Base-by-base conservation (phyloP, 2,113 vertebrate genomes). In the Carassius carassius region DNA sequence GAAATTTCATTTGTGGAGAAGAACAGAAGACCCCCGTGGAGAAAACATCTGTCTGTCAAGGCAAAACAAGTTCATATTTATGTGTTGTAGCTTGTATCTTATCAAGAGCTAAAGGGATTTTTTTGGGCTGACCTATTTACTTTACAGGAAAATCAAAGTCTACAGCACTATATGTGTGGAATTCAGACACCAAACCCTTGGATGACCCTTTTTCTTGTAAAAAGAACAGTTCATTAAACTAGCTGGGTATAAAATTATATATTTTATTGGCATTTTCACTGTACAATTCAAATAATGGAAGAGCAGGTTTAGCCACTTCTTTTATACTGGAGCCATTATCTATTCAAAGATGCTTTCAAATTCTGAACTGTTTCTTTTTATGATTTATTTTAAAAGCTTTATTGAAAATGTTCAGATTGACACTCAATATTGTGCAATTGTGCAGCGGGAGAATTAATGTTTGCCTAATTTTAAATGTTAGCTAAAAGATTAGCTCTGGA, bases 41-140 rank as follows among this genome's bases (percentile, higher is more conserved):
- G 44, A 47, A 47, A 47, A 47, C 11, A 47, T 47, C 11, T 47
- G 44, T 47, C 44, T 47, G 11, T 47, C 44, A 47, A 47, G 44
- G 91, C 90, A 93, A 93, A 92, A 94, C 91, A 93, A 93, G 92
- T 37, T 85, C 87, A 89, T 89, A 84, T 44, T 90, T 90, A 87
- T 91, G 90, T 89, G 83, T 86, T 44, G 84, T 88, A 69, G 77
- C 89, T 79, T 44, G 84, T 88, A 69, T 74, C 89, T 79, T 84
- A 80, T 81, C 13, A 51, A 51, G 49, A 4, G 49, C 13, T 16
- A n/a, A 75, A 84, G 13, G 83, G 49, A 1, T 41, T 41, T 41
- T 5, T 41, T 41, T 37, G 19, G 81, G 51, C 56, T 76, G 17
- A 19, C 58, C 78, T 80, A 49, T 89, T 90, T 90, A 80, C n/a